phyloP scores from a whole-genome alignment of 1,140 invertebrate species.

The Anastrepha ludens region DNA sequence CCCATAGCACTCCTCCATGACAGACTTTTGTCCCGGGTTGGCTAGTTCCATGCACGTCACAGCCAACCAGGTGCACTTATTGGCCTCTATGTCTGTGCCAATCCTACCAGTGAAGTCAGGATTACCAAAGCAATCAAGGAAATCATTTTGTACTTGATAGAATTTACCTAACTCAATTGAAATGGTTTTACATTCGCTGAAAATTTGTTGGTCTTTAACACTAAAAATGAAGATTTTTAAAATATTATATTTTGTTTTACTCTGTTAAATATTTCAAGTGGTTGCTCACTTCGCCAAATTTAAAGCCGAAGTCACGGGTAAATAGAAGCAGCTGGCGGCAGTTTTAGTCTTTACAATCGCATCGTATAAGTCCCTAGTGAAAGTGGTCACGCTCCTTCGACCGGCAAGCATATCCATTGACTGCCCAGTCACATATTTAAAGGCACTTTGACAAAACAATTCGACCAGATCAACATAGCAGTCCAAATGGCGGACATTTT shows the following conservation, averaged over 20 bases:
- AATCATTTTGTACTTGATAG: constrained; percentile 98
- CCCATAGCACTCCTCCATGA: constrained; percentile 90
- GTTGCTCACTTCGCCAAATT: constrained; percentile 82
- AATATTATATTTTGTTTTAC: no score
- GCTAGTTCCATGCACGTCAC: constrained; percentile 85
- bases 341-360: constrained; percentile 97
- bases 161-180: constrained; percentile 97
- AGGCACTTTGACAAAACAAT: constrained; percentile 88
- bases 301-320: constrained; percentile 92
- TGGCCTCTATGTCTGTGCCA: constrained; percentile 94
- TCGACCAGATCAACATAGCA: constrained; percentile 89
- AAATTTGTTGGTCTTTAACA: constrained; percentile 81
- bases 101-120: constrained; percentile 89
- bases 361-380: constrained; percentile 91
- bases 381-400: constrained; percentile 82
- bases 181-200: constrained; percentile 90
- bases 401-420: constrained; percentile 82
- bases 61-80: constrained; percentile 84
- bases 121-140: constrained; percentile 94
- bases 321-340: constrained; percentile 94
- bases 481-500: constrained; percentile 84
- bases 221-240: no score
- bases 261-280: no score
- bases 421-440: constrained; percentile 88
- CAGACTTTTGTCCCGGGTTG: constrained; percentile 82